Evolutionary conservation across 2,888 invertebrate species (phyloP), one percentile per base, ranked within the genome.

Genomic region (Drosophila meridionalis): DNA sequence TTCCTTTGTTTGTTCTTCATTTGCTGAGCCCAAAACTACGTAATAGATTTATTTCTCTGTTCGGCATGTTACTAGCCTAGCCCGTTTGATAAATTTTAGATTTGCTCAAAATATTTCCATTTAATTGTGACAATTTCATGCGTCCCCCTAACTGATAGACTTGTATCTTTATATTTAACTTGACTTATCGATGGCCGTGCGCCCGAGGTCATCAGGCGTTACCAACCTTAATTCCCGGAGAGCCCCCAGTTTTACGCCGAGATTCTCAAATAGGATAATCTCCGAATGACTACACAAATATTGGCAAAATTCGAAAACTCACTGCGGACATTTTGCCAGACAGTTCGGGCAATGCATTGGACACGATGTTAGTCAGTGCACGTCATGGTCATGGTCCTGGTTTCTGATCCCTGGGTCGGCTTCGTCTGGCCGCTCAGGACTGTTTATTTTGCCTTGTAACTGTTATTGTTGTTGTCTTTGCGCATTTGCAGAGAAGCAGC

Each of bases 221-320:
- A 48, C 32, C 52, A 70, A 73, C 76, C 73, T 67, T 65, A 45
- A 56, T n/a, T n/a, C 30, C 55, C 32, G 30, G 14, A 4, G 42
- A 20, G n/a, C 42, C 64, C 52, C 53, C 45, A 73, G 63, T 56
- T 66, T 36, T 69, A 57, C 52, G 83, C 79, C 76, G 81, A 88
- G 90, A 91, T 91, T 91, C 91, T 82, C 91, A 91, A 91, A 90
- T 88, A 91, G 92, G 91, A 92, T 91, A 92, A 92, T 92, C 92
- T 92, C 81, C 78, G 85, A 90, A 90, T 92, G 92, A 89, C 92
- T 92, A 90, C 90, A 89, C 92, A 92, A 92, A 92, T 92, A 92
- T 92, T 92, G 91, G 91, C 87, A 80, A 87, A 87, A 90, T 90
- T 91, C 73, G 84, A 77, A 88, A 89, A 90, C 91, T 90, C 87